Conservation (phyloP, 2,113 vertebrate species). For the Anoura caudifer region DNA sequence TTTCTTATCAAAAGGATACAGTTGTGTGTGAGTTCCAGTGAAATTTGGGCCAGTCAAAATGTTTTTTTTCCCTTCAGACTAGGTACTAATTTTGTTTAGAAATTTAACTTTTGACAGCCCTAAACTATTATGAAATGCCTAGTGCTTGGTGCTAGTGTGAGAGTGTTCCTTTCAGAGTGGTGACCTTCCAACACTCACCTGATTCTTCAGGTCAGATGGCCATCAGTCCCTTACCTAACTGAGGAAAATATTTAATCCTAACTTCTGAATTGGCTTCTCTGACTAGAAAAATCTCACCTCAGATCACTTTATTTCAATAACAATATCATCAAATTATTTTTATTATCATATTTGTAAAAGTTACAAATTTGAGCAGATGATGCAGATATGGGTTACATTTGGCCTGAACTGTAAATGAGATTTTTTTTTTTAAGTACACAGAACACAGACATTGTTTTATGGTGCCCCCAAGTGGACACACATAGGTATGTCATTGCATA, state of each 20-base stretch:
- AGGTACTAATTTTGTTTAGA: not conserved
- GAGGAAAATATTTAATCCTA: not conserved
- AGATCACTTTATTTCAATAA: not conserved
- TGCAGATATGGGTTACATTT: not conserved
- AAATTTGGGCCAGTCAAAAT: not conserved
- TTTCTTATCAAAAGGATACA: not conserved
- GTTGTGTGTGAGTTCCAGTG: not conserved
- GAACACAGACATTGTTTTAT: conserved; percentile 18
- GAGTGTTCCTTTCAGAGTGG: not conserved
- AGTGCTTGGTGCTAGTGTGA: not conserved
- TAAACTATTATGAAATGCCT: not conserved
- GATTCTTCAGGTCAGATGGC: not conserved
- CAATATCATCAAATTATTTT: not conserved
- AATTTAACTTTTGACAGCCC: not conserved
- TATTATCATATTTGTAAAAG: not conserved
- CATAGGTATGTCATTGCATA: not conserved
- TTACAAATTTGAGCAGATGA: not conserved
- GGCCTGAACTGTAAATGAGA: not conserved
- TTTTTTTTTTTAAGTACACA: rapidly evolving
- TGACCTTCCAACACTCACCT: not conserved
- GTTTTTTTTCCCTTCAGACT: not conserved
- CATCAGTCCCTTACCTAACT: not conserved
- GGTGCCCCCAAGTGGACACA: conserved; percentile 67
- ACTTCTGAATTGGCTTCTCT: not conserved
- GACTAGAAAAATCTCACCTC: not conserved